Evolutionary conservation across 2,797 vertebrate genomes (phyloP).

Genomic region (Coranthus polyacanthus): DNA sequence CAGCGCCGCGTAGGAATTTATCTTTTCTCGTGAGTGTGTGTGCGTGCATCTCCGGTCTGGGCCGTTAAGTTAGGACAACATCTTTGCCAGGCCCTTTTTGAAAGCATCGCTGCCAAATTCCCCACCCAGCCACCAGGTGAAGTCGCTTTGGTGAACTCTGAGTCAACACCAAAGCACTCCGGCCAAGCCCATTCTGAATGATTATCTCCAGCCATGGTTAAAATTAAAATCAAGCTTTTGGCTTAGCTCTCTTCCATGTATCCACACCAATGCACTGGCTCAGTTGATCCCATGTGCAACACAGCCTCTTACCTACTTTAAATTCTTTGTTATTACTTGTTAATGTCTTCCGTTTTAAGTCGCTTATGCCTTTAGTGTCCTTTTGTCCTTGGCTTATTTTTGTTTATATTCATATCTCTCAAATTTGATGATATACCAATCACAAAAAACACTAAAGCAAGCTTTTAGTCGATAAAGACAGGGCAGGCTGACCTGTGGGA

Average conservation of each 20-base stretch:
- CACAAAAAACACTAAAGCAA: too few species aligned
- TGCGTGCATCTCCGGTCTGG: background rate
- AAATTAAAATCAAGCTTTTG: too few species aligned
- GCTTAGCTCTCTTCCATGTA: too few species aligned
- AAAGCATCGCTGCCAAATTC: constrained; percentile 54
- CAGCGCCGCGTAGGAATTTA: constrained; percentile 19
- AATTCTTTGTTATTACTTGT: too few species aligned
- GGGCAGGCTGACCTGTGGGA: constrained; percentile 36
- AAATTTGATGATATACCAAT: too few species aligned
- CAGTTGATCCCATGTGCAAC: too few species aligned
- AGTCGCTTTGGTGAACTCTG: constrained; percentile 39
- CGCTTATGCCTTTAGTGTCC: too few species aligned
- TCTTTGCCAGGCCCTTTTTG: constrained; percentile 9
- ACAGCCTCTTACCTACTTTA: too few species aligned
- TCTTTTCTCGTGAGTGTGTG: constrained; percentile 13
- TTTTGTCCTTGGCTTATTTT: too few species aligned
- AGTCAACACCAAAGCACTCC: constrained; percentile 48
- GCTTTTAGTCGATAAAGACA: constrained; percentile 12
- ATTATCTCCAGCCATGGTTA: constrained; percentile 47
- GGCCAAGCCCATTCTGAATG: constrained; percentile 29
- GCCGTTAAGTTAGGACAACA: constrained; percentile 1
- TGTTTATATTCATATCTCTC: too few species aligned
- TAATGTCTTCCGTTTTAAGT: too few species aligned
- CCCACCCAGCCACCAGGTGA: constrained; percentile 65
- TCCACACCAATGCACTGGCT: too few species aligned